Evolutionary conservation across 2,113 vertebrate genomes (phyloP).

Genomic region (Cololabis saira): DNA sequence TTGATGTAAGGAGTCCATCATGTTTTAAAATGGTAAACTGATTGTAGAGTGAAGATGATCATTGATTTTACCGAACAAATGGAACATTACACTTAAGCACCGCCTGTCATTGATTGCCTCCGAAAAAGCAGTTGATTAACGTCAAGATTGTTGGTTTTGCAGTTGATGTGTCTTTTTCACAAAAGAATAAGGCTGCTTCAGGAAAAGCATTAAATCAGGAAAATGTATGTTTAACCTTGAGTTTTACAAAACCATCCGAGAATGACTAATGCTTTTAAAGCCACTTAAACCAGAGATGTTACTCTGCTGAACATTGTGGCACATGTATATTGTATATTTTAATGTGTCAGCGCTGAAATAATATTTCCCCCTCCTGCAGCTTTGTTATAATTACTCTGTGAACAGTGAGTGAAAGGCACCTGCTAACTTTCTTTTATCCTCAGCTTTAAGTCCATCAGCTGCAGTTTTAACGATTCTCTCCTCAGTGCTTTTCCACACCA

Average conservation of each 20-base stretch:
- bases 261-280: constrained; percentile 25
- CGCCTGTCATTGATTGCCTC: no score
- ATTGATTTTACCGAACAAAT: no score
- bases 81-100: no score
- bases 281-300: constrained; percentile 7
- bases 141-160: no score
- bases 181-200: constrained; percentile 3
- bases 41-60: no score
- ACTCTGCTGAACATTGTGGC: neutral
- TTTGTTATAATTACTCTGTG: constrained; percentile 20
- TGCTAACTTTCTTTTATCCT: neutral
- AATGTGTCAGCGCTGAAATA: constrained; percentile 23
- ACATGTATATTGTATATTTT: constrained; percentile 10
- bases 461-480: constrained; percentile 42
- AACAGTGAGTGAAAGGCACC: constrained; percentile 29
- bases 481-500: constrained; percentile 31
- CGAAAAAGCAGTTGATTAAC: no score
- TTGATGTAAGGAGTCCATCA: no score
- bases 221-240: neutral
- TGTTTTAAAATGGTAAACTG: no score
- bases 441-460: constrained; percentile 33
- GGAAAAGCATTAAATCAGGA: constrained; percentile 4
- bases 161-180: no score
- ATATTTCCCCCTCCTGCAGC: constrained; percentile 23
- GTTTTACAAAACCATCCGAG: constrained; percentile 16